These are phyloP conservation scores for Bellardia bayeri DNA, from an alignment of 2,888 invertebrate genomes.

Conservation along the genomic window DNA sequence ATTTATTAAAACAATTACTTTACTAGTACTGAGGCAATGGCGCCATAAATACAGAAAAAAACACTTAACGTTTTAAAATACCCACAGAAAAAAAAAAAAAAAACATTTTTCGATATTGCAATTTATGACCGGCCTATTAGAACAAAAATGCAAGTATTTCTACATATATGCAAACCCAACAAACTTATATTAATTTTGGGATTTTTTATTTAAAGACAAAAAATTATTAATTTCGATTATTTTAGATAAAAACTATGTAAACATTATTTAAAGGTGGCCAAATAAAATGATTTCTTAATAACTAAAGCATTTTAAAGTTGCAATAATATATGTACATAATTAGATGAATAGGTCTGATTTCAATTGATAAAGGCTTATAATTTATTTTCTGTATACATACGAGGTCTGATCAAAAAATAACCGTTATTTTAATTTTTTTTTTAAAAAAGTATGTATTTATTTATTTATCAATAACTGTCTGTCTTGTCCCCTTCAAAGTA, in stretches of 20 bases:
- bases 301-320: neutral
- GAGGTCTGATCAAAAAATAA: no score
- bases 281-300: neutral
- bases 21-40: neutral
- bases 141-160: neutral
- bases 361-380: no score
- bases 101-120: conserved; percentile 1
- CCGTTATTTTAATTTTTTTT: no score
- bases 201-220: conserved; percentile 5
- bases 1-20: conserved; percentile 24
- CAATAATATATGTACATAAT: no score
- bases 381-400: no score
- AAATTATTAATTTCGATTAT: neutral
- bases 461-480: no score
- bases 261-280: neutral
- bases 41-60: conserved; percentile 9
- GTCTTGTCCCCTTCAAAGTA: no score
- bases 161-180: neutral
- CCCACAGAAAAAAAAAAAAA: neutral
- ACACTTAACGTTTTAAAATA: conserved; percentile 10
- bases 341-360: no score
- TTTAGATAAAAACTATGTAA: neutral
- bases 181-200: neutral
- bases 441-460: no score
- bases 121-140: neutral